phyloP scores from a whole-genome alignment of 2,113 vertebrate genomes.

The Neogale vison region DNA sequence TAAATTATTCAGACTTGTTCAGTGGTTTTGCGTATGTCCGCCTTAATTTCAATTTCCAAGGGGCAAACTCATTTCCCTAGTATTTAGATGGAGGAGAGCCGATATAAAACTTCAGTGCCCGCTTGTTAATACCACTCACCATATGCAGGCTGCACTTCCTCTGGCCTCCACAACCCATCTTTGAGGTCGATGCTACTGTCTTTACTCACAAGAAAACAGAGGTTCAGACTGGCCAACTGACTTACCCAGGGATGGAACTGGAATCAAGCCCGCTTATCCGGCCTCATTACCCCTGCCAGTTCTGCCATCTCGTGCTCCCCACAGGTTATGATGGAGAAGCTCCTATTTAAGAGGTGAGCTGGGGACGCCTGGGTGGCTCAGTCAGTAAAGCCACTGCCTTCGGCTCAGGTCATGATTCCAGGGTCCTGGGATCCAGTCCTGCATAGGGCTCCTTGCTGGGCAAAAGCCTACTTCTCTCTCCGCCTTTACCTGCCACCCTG shows the following conservation, averaged over 20 bases:
- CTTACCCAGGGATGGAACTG: background rate
- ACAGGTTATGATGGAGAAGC: background rate
- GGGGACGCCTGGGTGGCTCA: too few species aligned
- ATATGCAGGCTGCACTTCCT: background rate
- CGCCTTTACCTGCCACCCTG: too few species aligned
- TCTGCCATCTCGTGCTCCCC: background rate
- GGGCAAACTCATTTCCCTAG: background rate
- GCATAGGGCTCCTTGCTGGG: too few species aligned
- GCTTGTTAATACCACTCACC: background rate
- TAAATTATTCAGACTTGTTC: constrained; percentile 48
- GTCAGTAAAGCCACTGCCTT: too few species aligned
- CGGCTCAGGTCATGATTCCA: too few species aligned
- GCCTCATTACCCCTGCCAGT: background rate
- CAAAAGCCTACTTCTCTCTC: too few species aligned
- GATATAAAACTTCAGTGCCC: background rate
- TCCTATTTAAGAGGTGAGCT: background rate
- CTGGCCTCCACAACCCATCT: background rate
- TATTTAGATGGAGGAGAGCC: background rate
- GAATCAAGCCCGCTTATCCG: background rate
- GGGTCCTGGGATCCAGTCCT: too few species aligned
- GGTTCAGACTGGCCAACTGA: background rate
- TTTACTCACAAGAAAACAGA: background rate
- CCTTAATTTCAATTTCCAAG: constrained; percentile 50
- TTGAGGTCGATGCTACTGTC: background rate
- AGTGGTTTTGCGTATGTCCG: constrained; percentile 41